Conservation (phyloP, 2,113 vertebrate species). For the Lepidothrix coronata region DNA sequence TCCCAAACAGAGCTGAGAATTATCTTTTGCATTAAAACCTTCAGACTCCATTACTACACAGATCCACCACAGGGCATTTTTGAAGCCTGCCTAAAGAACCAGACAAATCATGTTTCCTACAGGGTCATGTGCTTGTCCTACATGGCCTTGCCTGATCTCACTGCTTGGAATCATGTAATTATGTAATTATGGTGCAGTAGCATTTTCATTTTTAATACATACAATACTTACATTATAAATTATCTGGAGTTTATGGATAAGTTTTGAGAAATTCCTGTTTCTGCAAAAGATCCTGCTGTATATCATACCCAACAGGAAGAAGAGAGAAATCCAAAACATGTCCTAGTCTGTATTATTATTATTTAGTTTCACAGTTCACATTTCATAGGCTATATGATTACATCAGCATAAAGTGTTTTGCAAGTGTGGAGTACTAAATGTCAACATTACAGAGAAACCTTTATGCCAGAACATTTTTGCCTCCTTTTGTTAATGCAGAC, state of each 20-base stretch:
- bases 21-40: neutral
- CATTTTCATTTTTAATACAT: neutral
- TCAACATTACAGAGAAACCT: neutral
- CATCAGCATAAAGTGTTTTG: neutral
- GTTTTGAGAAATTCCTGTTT: neutral
- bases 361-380: neutral
- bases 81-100: neutral
- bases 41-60: neutral
- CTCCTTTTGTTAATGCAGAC: neutral
- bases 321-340: neutral
- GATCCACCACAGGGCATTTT: neutral
- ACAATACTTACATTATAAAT: neutral
- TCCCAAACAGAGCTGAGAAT: neutral
- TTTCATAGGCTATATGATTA: neutral
- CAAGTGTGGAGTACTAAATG: neutral
- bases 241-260: neutral
- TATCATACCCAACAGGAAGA: neutral
- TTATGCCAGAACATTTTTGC: neutral
- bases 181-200: neutral
- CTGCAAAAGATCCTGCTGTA: neutral
- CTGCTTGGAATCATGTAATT: neutral
- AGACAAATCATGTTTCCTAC: neutral
- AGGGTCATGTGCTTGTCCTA: neutral
- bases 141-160: fast-evolving
- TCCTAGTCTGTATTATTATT: neutral